These are phyloP conservation scores for Lucilia sericata DNA, from an alignment of 1,140 invertebrate species.

Conservation along the genomic window DNA sequence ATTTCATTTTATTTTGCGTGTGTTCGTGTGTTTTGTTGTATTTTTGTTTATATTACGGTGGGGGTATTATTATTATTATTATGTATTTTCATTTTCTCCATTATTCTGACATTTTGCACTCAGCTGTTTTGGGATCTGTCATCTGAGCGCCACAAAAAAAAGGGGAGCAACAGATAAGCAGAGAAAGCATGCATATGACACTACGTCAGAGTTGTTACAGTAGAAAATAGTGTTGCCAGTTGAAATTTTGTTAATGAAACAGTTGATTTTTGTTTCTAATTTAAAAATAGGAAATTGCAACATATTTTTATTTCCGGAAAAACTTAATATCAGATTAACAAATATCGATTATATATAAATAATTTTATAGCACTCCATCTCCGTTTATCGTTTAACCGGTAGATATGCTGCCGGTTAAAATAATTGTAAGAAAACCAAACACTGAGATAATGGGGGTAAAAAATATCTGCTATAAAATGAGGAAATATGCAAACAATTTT, in stretches of 20 bases:
- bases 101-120: conserved; percentile 4
- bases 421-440: too few relatives aligned
- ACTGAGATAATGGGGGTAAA: too few relatives aligned
- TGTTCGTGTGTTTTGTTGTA: neutral
- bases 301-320: too few relatives aligned
- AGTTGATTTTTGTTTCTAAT: too few relatives aligned
- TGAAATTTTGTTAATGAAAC: neutral
- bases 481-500: too few relatives aligned
- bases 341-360: too few relatives aligned
- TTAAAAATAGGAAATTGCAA: too few relatives aligned
- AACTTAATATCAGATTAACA: too few relatives aligned
- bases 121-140: conserved; percentile 13
- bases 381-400: too few relatives aligned
- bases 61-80: neutral
- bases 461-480: too few relatives aligned
- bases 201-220: neutral
- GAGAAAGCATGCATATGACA: neutral
- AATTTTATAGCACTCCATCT: too few relatives aligned
- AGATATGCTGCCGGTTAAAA: too few relatives aligned
- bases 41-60: conserved; percentile 36
- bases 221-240: neutral
- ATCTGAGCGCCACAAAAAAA: neutral
- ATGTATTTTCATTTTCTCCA: neutral
- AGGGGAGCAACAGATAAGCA: neutral
- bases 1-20: conserved; percentile 22